Evolutionary conservation across 2,113 vertebrate species (phyloP), one percentile per base, ranked within the genome.

Genomic region (Macheiramphus alcinus): DNA sequence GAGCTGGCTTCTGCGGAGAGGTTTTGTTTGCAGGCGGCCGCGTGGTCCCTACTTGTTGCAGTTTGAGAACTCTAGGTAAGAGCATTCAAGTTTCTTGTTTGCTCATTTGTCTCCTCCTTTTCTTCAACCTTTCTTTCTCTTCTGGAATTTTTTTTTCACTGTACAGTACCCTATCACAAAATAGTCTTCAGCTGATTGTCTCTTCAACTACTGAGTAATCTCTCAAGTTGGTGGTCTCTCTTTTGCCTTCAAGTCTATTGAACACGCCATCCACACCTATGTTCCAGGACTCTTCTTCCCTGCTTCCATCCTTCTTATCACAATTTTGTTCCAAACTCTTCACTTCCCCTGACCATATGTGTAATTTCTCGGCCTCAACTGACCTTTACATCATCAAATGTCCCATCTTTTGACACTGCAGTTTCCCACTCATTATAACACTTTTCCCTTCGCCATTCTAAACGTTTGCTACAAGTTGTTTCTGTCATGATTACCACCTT

Each of bases 21-120:
- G 84, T 62, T 95, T 91, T 97, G 95, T 97, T 95, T 97, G 97
- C 95, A 92, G 67, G 95, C 93, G 88, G 91, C 59, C 29, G 5
- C 59, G 2, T 32, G 93, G 86, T 96, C 93, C 96, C 79, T n/a
- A n/a, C n/a, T n/a, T n/a, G n/a, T 13, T 80, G 21, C 3, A 2
- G 6, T 58, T 82, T 74, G 36, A 93, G 40, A 79, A 29, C 16
- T 72, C 20, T 55, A 22, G 4, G 7, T 20, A 45, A 59, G 4
- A 42, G 1, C 6, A n/a, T 38, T 55, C 27, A 45, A 5, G 4
- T 50, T 86, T 55, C 52, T 27, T 62, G 2, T 66, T 43, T 67
- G 10, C 21, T 52, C 12, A 38, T 45, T 56, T 71, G 2, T 8
- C 7, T 25, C 16, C 11, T 56, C 16, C 5, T 72, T 86, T 65